A percentile compares a stretch with the other conserved stretches of the same genome.
phyloP scores from a whole-genome alignment of 2,888 invertebrate genomes.

The Aleiodes testaceus region DNA sequence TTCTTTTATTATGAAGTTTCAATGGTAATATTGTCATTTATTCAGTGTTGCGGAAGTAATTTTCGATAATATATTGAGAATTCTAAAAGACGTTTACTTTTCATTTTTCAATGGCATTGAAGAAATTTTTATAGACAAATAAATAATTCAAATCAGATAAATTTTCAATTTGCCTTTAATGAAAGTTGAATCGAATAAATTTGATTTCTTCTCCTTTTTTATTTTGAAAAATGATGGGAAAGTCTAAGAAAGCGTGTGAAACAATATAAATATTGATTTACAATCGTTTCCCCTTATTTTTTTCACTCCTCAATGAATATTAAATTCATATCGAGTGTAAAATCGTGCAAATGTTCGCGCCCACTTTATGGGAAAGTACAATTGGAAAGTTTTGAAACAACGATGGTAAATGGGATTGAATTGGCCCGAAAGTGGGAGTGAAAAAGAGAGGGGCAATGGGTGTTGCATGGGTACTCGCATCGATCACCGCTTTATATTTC shows the following conservation, averaged over 20 bases:
- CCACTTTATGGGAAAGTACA: constrained; percentile 33
- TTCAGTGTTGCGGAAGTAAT: constrained; percentile 2
- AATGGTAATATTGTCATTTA: constrained; percentile 10
- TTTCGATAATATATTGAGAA: no score
- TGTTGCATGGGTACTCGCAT: constrained; percentile 19
- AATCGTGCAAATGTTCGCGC: constrained; percentile 33
- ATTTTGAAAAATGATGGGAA: neutral
- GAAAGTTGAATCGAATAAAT: no score
- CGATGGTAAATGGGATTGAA: constrained; percentile 13
- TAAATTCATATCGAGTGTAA: constrained; percentile 25
- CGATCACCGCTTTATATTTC: constrained; percentile 26
- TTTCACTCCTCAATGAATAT: constrained; percentile 14
- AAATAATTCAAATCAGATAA: neutral
- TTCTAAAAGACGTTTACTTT: no score
- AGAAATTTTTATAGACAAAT: no score
- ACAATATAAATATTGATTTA: constrained; percentile 17
- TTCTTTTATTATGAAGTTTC: constrained; percentile 23
- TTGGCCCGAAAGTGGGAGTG: neutral
- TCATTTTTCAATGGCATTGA: no score
- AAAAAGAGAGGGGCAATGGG: neutral
- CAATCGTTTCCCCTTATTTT: constrained; percentile 3
- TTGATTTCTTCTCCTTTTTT: no score
- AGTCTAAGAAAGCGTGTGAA: constrained; percentile 18
- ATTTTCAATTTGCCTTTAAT: neutral
- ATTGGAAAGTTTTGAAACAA: constrained; percentile 27